phyloP scores from a whole-genome alignment of 2,888 invertebrate genomes.

The Calameuta filiformis region DNA sequence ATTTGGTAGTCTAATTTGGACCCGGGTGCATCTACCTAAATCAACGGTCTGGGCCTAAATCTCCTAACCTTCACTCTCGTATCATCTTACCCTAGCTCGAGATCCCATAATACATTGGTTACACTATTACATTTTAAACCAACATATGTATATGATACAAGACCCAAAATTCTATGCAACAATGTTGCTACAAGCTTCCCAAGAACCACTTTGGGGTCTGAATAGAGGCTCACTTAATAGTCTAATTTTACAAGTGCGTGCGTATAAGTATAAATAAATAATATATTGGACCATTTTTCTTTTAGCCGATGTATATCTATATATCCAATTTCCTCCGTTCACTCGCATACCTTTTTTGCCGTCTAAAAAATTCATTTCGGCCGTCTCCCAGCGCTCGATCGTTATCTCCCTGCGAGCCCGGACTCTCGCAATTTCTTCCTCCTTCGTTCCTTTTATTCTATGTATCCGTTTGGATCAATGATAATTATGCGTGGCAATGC shows the following conservation, averaged over 20 bases:
- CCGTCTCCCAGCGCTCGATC: not conserved
- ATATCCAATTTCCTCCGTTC: not conserved
- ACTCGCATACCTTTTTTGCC: not conserved
- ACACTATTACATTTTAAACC: not conserved
- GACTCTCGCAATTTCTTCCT: not conserved
- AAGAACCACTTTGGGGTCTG: too few species aligned
- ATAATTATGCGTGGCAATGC: not conserved
- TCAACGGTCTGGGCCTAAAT: not conserved
- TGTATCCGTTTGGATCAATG: not conserved
- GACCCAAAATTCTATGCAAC: not conserved
- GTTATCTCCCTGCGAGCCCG: not conserved
- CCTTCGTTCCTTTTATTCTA: not conserved
- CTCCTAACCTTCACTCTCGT: not conserved
- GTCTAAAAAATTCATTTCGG: not conserved
- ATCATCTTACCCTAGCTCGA: not conserved
- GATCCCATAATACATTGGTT: not conserved
- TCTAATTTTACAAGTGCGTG: not conserved
- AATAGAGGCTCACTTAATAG: not conserved
- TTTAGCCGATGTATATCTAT: not conserved
- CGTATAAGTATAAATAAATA: not conserved
- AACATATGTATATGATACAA: not conserved
- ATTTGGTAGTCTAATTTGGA: slow-evolving; percentile 47
- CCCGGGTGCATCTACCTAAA: slow-evolving; percentile 46
- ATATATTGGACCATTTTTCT: not conserved
- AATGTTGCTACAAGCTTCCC: not conserved